Evolutionary conservation across 2,113 vertebrate species (phyloP).

Genomic region (Isichthys henryi): DNA sequence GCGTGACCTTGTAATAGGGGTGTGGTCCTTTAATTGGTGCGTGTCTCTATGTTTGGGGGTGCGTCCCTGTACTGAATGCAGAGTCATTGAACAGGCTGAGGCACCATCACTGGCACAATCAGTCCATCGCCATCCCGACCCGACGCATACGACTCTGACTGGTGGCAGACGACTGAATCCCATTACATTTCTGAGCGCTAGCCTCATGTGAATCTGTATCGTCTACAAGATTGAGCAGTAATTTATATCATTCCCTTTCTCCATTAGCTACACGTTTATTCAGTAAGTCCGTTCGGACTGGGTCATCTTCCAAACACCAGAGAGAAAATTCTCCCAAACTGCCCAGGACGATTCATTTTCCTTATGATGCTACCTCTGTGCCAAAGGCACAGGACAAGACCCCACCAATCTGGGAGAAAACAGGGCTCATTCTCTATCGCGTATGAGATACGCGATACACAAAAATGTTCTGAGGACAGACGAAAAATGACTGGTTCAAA

Average conservation of each 20-base stretch:
- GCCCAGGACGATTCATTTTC: background rate
- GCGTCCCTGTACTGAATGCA: background rate
- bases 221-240: background rate
- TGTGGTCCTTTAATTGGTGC: too few species aligned
- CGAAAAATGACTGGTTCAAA: too few species aligned
- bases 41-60: too few species aligned
- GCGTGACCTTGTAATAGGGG: too few species aligned
- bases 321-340: background rate
- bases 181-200: background rate
- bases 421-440: background rate
- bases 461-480: too few species aligned
- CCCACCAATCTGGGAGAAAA: background rate
- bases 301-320: background rate
- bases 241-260: background rate
- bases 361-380: background rate
- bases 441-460: too few species aligned
- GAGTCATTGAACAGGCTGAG: background rate
- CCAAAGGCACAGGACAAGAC: background rate
- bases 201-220: background rate
- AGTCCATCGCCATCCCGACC: background rate
- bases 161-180: background rate
- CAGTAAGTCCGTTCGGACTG: background rate
- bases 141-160: background rate
- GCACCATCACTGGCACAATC: background rate
- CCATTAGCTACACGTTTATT: background rate